A percentile compares a stretch with the other conserved stretches of the same genome.
These are phyloP conservation scores for Distichodus sexfasciatus DNA, from an alignment of 2,797 vertebrate species.

Conservation along the genomic window DNA sequence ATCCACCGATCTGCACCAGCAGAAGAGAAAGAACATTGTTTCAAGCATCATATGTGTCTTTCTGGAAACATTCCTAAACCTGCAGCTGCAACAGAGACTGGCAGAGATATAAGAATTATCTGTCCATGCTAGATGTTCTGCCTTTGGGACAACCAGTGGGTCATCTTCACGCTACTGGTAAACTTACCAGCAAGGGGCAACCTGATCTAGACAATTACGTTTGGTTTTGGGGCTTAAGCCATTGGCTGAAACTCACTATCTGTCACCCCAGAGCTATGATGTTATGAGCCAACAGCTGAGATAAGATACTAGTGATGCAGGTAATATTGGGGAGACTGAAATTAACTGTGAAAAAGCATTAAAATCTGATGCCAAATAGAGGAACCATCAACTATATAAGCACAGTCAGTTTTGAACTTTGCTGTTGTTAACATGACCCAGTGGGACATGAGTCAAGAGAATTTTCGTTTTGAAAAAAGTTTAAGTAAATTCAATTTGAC, in stretches of 20 bases:
- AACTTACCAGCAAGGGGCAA: constrained; percentile 67
- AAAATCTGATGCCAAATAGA: too few species aligned
- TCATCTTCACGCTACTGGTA: constrained; percentile 70
- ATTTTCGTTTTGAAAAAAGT: too few species aligned
- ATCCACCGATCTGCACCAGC: constrained; percentile 81
- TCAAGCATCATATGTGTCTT: not conserved
- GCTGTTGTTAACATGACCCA: too few species aligned
- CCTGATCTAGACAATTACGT: constrained; percentile 58
- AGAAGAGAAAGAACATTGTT: constrained; percentile 49
- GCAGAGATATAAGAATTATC: constrained; percentile 70
- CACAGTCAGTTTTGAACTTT: too few species aligned
- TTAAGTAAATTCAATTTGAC: too few species aligned
- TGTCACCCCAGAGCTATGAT: constrained; percentile 40
- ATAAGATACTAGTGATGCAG: too few species aligned
- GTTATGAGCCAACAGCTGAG: too few species aligned
- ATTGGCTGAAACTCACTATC: constrained; percentile 34
- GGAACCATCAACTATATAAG: too few species aligned
- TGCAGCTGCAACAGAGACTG: constrained; percentile 36
- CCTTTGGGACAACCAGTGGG: constrained; percentile 50
- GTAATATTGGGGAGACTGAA: too few species aligned
- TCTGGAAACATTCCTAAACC: constrained; percentile 1
- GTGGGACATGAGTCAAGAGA: too few species aligned
- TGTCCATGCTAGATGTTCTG: constrained; percentile 59
- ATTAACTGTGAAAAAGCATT: too few species aligned
- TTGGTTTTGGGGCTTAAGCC: constrained; percentile 43